Base-by-base conservation (phyloP, 2,888 invertebrate genomes). In the Acleris holmiana region DNA sequence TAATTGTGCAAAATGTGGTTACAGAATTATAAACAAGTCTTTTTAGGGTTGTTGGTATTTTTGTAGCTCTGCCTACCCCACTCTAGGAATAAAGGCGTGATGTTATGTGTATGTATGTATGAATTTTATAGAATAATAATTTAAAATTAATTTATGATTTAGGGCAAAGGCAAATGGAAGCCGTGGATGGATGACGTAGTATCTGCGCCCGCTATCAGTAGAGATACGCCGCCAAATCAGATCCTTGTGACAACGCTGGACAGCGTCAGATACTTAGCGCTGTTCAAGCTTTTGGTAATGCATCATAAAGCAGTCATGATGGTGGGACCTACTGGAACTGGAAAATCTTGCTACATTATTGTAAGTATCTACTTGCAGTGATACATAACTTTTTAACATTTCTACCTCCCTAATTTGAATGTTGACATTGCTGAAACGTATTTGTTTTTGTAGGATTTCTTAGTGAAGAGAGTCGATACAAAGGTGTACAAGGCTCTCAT, bases 251-350 rank as follows among this genome's bases (percentile, higher is more conserved):
- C 98, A 0, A 99, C 99, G 0, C 93, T 97, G 25, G 98, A 99
- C 87, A 98, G 98, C 0, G 95, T 98, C 2, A 94, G 98, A 44
- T 97, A 97, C 79, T 94, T 95, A 15, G 95, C 96, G 0, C 85
- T 99, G 0, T 95, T 98, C 89, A 94, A 94, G 70, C 89, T 98
- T 40, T 86, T 99, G 49, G 95, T 98, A 0, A 94, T 94, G 19
- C 97, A 98, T 79, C 94, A 95, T 15, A 98, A 98, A 77, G 94
- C 97, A 0, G 93, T 97, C 50, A 95, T 99, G 93, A 94, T 98
- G 84, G 96, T 98, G 0, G 99, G 99, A 0, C 98, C 98, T 0
- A 98, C 99, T 0, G 98, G 99, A 41, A 99, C 99, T 0, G 99
- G 99, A 63, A 99, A 99, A 88, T 98, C 98, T 5, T 96, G 96